Base-by-base conservation (phyloP, 1,140 invertebrate species). In the Nephila pilipes region DNA sequence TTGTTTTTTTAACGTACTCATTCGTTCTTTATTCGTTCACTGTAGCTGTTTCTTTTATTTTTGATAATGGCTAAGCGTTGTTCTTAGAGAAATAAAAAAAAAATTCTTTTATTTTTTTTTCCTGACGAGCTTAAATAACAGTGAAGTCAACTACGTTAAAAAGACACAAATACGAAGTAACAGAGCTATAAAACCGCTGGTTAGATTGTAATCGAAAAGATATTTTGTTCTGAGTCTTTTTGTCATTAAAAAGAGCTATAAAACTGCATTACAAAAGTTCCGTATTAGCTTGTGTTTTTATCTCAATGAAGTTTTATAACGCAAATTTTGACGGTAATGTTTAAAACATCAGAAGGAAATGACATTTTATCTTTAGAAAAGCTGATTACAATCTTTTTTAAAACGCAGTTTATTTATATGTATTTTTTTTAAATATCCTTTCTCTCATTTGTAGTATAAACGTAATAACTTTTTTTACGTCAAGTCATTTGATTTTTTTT, bases 131-230 rank as follows among this genome's bases (percentile, higher is more conserved):
- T 81, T 54, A 81, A 87, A 29, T 60, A 87, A 36, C 29, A 29
- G 1, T 29, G 22, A 83, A 83, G 46, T 83, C n/a, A 55, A 83
- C 81, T 12, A 22, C 18, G 55, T 22, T 60, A 87, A 87, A 87
- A 87, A 60, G 85, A 60, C 85, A 87, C 85, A 87, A 87, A 60
- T 60, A 36, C 85, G 57, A 60, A 60, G 85, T 87, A 87, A 87
- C 36, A 20, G 57, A 22, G 58, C 58, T 38, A 87, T 87, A 87
- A 87, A 87, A 87, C 29, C 55, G 57, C 85, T 36, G 55, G 57
- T 36, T 87, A 87, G 85, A 87, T 87, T 87, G 55, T n/a, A 60
- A 87, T 87, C 85, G 85, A 38, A 87, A 87, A 60, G 58, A 36
- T 54, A 87, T 60, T 87, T 38, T 87, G 85, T 87, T 83, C 54